Conservation (phyloP, 2,888 invertebrate genomes). For the Drosophila mettleri region DNA sequence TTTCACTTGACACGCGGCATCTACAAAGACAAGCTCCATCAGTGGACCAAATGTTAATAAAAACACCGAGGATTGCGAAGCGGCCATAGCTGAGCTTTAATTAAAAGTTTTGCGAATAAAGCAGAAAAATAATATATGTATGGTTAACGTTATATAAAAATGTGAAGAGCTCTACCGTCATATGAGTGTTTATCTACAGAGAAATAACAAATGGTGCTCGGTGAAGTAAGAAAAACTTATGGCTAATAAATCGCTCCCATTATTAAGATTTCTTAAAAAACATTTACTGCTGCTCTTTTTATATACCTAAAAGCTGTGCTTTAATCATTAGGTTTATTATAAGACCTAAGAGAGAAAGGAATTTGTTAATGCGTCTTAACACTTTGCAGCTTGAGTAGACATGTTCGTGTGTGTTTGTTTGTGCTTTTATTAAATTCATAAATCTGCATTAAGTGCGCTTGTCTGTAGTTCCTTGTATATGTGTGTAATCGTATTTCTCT, state of each 20-base stretch:
- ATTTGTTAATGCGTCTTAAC: slow-evolving; percentile 52
- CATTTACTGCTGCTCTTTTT: not conserved
- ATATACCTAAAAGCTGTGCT: not conserved
- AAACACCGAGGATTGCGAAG: slow-evolving; percentile 4
- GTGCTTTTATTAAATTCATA: slow-evolving; percentile 74
- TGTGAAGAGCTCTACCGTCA: not conserved
- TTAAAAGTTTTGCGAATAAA: not conserved
- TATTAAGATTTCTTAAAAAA: not conserved
- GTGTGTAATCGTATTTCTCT: slow-evolving; percentile 1
- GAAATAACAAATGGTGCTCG: not conserved
- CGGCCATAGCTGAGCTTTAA: not conserved
- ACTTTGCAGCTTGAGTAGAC: slow-evolving; percentile 45
- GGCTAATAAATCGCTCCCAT: not conserved
- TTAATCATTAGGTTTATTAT: slow-evolving; percentile 14
- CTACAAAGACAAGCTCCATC: not conserved
- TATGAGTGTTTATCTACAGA: no score
- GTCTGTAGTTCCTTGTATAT: slow-evolving; percentile 25
- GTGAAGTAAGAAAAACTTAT: not conserved
- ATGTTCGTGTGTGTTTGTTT: slow-evolving; percentile 25
- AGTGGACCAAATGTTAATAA: slow-evolving; percentile 12
- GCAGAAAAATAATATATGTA: not conserved
- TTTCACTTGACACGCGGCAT: slow-evolving; percentile 40
- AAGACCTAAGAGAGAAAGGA: slow-evolving; percentile 11
- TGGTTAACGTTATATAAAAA: no score
- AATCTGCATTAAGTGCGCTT: slow-evolving; percentile 72